These are phyloP conservation scores for Elephas maximus DNA, from an alignment of 2,113 vertebrate species.

Conservation along the genomic window DNA sequence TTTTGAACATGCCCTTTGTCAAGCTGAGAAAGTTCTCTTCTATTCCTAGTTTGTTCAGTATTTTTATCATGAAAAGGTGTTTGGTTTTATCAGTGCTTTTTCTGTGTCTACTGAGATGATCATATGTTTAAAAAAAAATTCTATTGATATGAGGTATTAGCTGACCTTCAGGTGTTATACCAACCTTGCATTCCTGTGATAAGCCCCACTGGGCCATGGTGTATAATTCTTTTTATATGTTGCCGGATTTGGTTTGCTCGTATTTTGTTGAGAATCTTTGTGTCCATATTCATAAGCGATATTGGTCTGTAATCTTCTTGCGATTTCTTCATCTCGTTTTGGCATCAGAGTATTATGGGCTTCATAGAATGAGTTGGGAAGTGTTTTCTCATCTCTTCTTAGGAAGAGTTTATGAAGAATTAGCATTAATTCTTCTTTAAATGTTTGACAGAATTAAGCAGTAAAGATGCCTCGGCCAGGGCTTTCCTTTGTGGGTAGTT, in stretches of 20 bases:
- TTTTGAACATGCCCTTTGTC: too few relatives aligned
- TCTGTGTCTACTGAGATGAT: not conserved
- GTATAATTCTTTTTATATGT: not conserved
- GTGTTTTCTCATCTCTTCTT: not conserved
- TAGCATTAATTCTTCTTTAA: too few relatives aligned
- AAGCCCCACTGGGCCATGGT: not conserved
- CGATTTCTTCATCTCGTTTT: not conserved
- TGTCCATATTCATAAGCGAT: not conserved
- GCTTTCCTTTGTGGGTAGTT: not conserved
- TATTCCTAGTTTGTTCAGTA: too few relatives aligned
- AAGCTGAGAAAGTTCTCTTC: too few relatives aligned
- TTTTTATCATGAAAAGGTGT: too few relatives aligned
- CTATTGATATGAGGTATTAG: not conserved
- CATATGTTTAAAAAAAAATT: not conserved
- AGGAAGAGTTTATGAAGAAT: too few relatives aligned
- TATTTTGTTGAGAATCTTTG: not conserved
- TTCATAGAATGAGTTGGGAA: constrained; percentile 35
- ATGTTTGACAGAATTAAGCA: not conserved
- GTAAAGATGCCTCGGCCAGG: not conserved
- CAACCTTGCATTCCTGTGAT: not conserved
- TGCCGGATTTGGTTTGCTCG: not conserved
- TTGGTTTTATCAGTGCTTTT: too few relatives aligned
- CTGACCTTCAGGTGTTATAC: constrained; percentile 9
- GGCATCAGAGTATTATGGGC: not conserved
- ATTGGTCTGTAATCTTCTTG: not conserved